Evolutionary conservation across 2,888 invertebrate genomes (phyloP).

Genomic region (Drosophila formosana): DNA sequence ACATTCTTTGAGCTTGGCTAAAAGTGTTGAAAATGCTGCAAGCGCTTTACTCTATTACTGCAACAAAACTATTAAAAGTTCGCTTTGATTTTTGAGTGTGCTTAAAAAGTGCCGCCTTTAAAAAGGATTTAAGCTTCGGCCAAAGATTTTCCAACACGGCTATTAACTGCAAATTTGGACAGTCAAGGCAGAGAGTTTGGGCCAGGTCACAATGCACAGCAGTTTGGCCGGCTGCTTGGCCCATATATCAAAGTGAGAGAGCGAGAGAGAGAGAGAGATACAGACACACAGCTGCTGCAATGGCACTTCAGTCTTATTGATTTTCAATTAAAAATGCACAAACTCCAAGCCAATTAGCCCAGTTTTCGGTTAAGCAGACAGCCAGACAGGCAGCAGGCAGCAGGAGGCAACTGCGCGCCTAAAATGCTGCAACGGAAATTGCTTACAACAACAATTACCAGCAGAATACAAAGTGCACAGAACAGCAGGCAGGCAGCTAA

Average conservation of each 20-base stretch:
- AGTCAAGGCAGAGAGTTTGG: neutral
- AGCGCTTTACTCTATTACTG: slow-evolving; percentile 23
- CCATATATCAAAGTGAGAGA: slow-evolving; percentile 52
- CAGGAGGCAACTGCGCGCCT: slow-evolving; percentile 23
- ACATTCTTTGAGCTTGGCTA: slow-evolving; percentile 67
- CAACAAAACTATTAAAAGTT: slow-evolving; percentile 52
- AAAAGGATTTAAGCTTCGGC: slow-evolving; percentile 23
- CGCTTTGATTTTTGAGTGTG: slow-evolving; percentile 14
- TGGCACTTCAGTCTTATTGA: slow-evolving; percentile 66
- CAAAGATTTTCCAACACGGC: slow-evolving; percentile 26
- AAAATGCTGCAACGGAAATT: slow-evolving; percentile 74
- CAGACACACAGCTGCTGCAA: slow-evolving; percentile 23
- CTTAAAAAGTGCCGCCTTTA: slow-evolving; percentile 15
- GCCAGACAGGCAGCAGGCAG: neutral
- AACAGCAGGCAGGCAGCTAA: slow-evolving; percentile 13
- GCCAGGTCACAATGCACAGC: neutral
- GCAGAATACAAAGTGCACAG: slow-evolving; percentile 27
- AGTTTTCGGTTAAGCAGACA: slow-evolving; percentile 51
- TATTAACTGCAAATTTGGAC: slow-evolving; percentile 25
- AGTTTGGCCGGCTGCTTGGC: slow-evolving; percentile 16
- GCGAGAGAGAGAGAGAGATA: neutral
- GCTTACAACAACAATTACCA: slow-evolving; percentile 73
- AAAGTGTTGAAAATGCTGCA: slow-evolving; percentile 67
- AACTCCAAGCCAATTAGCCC: slow-evolving; percentile 76
- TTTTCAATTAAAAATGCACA: slow-evolving; percentile 80